Conservation (phyloP, 2,797 vertebrate genomes). For the Emys orbicularis region DNA sequence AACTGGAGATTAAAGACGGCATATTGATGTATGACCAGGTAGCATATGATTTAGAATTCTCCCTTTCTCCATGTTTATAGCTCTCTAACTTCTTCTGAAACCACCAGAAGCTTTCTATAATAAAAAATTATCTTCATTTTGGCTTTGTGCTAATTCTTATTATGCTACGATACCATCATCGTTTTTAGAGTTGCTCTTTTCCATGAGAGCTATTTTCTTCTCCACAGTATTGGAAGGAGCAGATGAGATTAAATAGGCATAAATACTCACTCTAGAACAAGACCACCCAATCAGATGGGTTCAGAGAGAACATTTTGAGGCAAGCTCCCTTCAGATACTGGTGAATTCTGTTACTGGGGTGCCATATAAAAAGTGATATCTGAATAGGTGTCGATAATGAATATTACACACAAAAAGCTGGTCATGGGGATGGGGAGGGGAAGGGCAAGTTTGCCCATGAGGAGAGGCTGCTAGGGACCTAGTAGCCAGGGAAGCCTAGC, state of each 20-base stretch:
- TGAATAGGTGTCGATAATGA: no score
- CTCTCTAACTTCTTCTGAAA: background rate
- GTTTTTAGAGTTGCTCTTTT: background rate
- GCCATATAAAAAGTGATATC: background rate
- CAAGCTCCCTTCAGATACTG: background rate
- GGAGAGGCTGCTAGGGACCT: no score
- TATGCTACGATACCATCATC: background rate
- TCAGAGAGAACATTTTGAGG: background rate
- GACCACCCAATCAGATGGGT: background rate
- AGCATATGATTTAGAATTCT: background rate
- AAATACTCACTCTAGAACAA: background rate
- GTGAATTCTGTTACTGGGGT: background rate
- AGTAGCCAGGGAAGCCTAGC: no score
- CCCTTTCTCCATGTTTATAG: background rate
- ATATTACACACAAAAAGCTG: no score
- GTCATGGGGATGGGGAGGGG: no score
- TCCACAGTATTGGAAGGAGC: background rate
- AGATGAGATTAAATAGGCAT: background rate
- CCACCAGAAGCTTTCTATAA: background rate
- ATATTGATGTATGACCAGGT: background rate
- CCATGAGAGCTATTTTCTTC: background rate
- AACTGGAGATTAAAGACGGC: background rate
- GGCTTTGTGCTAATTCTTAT: background rate
- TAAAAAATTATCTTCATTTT: background rate
- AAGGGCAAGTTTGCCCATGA: no score